A percentile compares a stretch with the other conserved stretches of the same genome.
These are phyloP conservation scores for Albula glossodonta DNA, from an alignment of 2,113 vertebrate genomes.

Conservation along the genomic window DNA sequence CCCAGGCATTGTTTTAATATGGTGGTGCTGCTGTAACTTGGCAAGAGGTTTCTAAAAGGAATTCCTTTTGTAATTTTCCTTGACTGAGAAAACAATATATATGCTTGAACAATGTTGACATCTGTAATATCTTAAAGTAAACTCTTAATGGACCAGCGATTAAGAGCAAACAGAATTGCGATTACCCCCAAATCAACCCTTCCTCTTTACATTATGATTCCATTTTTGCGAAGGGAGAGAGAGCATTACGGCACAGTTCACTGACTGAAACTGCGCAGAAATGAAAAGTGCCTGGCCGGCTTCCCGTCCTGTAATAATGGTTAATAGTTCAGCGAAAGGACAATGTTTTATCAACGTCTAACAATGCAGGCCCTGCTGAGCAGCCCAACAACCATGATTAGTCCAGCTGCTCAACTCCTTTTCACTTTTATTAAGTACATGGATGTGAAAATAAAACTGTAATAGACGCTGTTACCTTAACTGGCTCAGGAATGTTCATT, in stretches of 20 bases:
- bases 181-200: constrained; percentile 38
- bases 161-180: constrained; percentile 58
- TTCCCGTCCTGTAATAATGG: constrained; percentile 19
- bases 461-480: not conserved
- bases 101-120: constrained; percentile 76
- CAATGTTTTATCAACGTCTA: constrained; percentile 15
- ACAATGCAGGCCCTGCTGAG: not conserved
- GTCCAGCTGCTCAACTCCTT: not conserved
- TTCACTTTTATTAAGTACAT: not conserved
- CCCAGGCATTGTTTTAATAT: not conserved
- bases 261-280: not conserved
- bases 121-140: constrained; percentile 72
- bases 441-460: not conserved
- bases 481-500: not conserved
- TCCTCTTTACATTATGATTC: constrained; percentile 16
- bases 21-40: not conserved
- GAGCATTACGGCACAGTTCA: constrained; percentile 30
- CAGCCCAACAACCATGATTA: not conserved
- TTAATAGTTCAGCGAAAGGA: not conserved
- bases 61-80: constrained; percentile 76
- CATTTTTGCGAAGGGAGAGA: constrained; percentile 23
- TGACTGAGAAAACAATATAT: constrained; percentile 77
- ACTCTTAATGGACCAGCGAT: constrained; percentile 67
- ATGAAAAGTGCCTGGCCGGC: not conserved
- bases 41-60: constrained; percentile 59